A percentile compares a stretch with the other conserved stretches of the same genome.
Conservation (phyloP, 2,797 vertebrate genomes). For the Hyperoplus immaculatus region DNA sequence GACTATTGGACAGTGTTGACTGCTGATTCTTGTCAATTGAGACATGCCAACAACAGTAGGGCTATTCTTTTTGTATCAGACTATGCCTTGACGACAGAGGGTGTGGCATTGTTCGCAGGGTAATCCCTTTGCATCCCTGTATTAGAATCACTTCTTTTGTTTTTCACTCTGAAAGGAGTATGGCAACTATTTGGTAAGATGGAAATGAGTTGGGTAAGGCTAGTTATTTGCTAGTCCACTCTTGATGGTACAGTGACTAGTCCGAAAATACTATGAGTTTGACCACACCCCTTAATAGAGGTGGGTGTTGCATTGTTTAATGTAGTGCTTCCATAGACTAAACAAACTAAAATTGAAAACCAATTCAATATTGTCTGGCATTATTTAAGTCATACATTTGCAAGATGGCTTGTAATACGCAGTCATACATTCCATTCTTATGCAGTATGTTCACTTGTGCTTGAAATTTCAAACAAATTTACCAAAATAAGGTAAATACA, state of each 20-base stretch:
- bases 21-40: conserved; percentile 11
- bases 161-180: neutral
- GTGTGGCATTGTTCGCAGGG: neutral
- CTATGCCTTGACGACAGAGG: neutral
- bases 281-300: neutral
- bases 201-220: conserved; percentile 17
- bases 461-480: neutral
- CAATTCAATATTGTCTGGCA: too few species aligned
- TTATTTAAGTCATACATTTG: too few species aligned
- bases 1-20: neutral
- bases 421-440: neutral
- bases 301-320: neutral
- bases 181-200: neutral
- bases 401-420: too few species aligned
- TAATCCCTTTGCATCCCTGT: neutral
- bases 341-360: too few species aligned
- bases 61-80: neutral
- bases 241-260: too few species aligned
- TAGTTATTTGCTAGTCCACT: neutral
- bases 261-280: neutral
- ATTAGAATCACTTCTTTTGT: neutral
- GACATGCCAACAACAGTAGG: neutral
- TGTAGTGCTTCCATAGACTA: neutral
- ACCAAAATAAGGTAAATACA: neutral
- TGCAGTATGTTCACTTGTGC: neutral